Evolutionary conservation across 2,888 invertebrate species (phyloP), one percentile per base, ranked within the genome.

Genomic region (Spisula subtruncata): DNA sequence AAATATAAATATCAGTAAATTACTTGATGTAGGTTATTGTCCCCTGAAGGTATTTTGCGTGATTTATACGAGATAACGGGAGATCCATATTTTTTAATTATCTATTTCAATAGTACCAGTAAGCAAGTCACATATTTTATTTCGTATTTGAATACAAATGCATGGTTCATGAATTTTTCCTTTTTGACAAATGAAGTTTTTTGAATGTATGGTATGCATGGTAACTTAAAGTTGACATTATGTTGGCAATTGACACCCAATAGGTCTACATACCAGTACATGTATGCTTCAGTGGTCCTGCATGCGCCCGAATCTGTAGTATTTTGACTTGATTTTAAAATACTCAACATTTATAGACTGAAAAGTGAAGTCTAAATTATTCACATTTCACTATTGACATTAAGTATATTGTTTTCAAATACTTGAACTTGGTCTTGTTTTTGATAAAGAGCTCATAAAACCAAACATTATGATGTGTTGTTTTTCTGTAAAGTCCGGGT

Each of bases 31-130:
- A 32, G 2, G 75, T 35, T 35, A 75, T 75, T 84, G 84, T 85
- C 80, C 85, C 85, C 85, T 80, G 18, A 48, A 85, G 85, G 85
- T 51, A 51, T 48, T 25, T 46, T 41, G 46, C 18, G 46, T 80
- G 85, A 85, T 85, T 41, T 85, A 79, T 29, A 46, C 51, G 0
- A 18, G 71, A 54, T 85, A 79, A 75, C 79, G 80, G 35, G 79
- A 79, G 41, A 80, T 56, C 54, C 79, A 35, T 85, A 85, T 80
- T 79, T 79, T 41, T 51, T 85, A 80, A 85, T 85, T 54, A 85
- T 80, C 56, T 80, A 51, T 85, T 85, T 85, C 80, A 80, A 80
- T 51, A 80, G 54, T n/a, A 54, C 20, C 18, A 29, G 18, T 41
- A 41, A 41, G 41, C 41, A 41, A 41, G 84, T 71, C 84, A 29